phyloP scores from a whole-genome alignment of 2,888 invertebrate genomes.

The Aquatica leii region DNA sequence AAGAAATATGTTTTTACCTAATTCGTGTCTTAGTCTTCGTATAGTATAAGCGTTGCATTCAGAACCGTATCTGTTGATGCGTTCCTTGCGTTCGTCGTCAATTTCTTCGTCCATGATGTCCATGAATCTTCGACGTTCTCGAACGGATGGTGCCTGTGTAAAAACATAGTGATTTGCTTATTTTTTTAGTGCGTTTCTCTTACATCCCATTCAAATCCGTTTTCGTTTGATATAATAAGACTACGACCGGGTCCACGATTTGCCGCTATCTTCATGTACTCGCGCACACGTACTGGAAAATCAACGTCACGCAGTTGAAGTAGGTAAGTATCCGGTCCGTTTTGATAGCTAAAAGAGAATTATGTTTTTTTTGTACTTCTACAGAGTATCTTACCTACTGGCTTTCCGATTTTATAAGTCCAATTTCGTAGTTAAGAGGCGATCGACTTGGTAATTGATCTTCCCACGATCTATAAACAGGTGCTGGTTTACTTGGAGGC shows the following conservation, averaged over 20 bases:
- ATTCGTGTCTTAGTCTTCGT: constrained; percentile 80
- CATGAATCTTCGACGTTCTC: constrained; percentile 89
- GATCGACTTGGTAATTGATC: constrained; percentile 78
- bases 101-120: constrained; percentile 97
- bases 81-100: constrained; percentile 84
- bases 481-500: constrained; percentile 59
- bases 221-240: constrained; percentile 70
- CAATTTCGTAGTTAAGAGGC: constrained; percentile 85
- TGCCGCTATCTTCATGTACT: constrained; percentile 94
- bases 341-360: constrained; percentile 81
- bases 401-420: constrained; percentile 82
- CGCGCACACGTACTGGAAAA: constrained; percentile 92
- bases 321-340: constrained; percentile 96
- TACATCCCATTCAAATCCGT: constrained; percentile 79
- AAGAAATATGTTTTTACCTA: constrained; percentile 62
- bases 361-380: too few relatives aligned
- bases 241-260: constrained; percentile 77
- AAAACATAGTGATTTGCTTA: too few relatives aligned
- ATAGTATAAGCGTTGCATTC: constrained; percentile 70
- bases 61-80: constrained; percentile 80
- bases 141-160: constrained; percentile 88
- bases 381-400: constrained; percentile 69
- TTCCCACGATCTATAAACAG: constrained; percentile 71
- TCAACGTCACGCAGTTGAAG: constrained; percentile 92
- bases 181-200: too few relatives aligned